A percentile compares a stretch with the other conserved stretches of the same genome.
These are phyloP conservation scores for Biston betularia DNA, from an alignment of 2,888 invertebrate genomes.

Conservation along the genomic window DNA sequence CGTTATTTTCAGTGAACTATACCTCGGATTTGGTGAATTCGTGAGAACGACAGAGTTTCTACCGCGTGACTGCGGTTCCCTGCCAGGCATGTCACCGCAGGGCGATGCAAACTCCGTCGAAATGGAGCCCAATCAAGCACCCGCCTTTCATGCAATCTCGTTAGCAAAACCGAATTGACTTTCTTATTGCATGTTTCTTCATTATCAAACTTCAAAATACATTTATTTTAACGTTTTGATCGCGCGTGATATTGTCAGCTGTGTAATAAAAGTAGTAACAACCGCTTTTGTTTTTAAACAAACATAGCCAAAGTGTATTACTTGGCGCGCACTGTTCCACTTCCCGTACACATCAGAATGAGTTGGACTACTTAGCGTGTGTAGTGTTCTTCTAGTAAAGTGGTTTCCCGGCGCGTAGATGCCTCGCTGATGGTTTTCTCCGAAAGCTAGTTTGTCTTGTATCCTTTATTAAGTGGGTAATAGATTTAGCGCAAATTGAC, in stretches of 20 bases:
- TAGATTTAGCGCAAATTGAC: slow-evolving; percentile 63
- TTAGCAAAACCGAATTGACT: slow-evolving; percentile 76
- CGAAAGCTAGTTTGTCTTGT: slow-evolving; percentile 69
- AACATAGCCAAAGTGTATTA: slow-evolving; percentile 72
- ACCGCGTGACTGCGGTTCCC: slow-evolving; percentile 65
- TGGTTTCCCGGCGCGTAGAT: slow-evolving; percentile 68
- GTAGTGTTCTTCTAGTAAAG: slow-evolving; percentile 66
- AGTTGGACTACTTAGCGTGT: slow-evolving; percentile 70
- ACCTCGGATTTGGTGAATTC: slow-evolving; percentile 12
- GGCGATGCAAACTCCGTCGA: slow-evolving; percentile 54
- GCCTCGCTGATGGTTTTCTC: slow-evolving; percentile 69
- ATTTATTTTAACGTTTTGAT: slow-evolving; percentile 56
- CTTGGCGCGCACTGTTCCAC: slow-evolving; percentile 59
- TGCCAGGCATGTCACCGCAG: slow-evolving; percentile 66
- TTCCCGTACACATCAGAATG: slow-evolving; percentile 65
- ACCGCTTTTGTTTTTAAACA: slow-evolving; percentile 74
- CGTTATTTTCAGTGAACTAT: slow-evolving; percentile 10
- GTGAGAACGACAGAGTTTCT: slow-evolving; percentile 36
- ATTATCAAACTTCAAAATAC: slow-evolving; percentile 65
- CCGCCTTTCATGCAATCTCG: slow-evolving; percentile 76
- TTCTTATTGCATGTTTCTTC: slow-evolving; percentile 71
- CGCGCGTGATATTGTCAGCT: slow-evolving; percentile 62
- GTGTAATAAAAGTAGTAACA: slow-evolving; percentile 69
- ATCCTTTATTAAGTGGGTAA: slow-evolving; percentile 71
- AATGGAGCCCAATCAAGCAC: slow-evolving; percentile 76